Conservation (phyloP, 2,113 vertebrate species). For the Notiomystis cincta region DNA sequence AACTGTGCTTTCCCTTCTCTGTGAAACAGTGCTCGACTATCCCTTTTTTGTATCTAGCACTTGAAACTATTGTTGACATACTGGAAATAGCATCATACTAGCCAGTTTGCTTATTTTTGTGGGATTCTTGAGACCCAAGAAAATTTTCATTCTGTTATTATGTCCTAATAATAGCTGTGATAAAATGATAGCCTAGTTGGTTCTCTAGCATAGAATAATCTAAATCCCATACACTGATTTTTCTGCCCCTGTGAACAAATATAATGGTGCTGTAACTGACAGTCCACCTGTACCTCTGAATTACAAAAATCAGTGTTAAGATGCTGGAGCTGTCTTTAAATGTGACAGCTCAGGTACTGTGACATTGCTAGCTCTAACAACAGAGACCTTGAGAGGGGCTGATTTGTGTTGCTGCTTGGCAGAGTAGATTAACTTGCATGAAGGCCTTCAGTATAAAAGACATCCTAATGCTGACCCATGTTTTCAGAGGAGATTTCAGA, state of each 20-base stretch:
- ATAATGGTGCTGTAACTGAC: not conserved
- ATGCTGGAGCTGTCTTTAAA: not conserved
- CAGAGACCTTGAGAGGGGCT: not conserved
- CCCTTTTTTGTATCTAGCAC: not conserved
- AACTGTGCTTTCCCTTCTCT: not conserved
- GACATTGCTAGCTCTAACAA: not conserved
- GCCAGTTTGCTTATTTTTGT: not conserved
- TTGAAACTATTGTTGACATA: not conserved
- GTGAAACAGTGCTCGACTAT: not conserved
- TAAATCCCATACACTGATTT: not conserved
- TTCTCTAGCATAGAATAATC: not conserved
- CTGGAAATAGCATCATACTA: not conserved
- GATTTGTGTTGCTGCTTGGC: not conserved
- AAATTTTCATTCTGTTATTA: not conserved
- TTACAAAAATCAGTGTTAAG: not conserved
- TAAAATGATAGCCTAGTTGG: not conserved
- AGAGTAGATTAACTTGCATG: not conserved
- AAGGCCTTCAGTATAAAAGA: not conserved
- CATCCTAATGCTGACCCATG: fast-evolving
- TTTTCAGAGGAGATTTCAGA: not conserved
- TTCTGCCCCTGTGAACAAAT: not conserved
- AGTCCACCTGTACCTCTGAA: not conserved
- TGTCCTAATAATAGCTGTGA: not conserved
- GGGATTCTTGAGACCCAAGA: not conserved
- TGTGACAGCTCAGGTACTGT: not conserved